Conservation (phyloP, 2,888 invertebrate species). For the Balanococcus diminutus region DNA sequence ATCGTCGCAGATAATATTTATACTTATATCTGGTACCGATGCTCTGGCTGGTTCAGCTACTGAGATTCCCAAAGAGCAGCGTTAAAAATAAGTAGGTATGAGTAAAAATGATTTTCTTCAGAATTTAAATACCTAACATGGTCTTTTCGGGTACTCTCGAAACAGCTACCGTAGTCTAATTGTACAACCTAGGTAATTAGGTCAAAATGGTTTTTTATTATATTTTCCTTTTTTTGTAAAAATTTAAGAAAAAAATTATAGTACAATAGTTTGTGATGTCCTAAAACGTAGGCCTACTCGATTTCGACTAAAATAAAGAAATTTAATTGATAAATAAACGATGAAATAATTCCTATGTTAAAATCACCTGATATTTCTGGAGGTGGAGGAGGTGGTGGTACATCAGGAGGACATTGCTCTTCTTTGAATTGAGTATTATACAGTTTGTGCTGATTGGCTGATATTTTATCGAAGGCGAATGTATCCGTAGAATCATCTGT, state of each 20-base stretch:
- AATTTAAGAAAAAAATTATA: neutral
- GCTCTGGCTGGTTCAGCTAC: neutral
- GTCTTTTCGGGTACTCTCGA: neutral
- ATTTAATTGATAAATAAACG: neutral
- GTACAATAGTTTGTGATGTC: neutral
- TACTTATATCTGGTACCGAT: conserved; percentile 49
- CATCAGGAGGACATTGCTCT: conserved; percentile 55
- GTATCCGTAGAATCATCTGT: conserved; percentile 56
- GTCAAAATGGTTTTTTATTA: neutral
- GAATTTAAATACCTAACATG: neutral
- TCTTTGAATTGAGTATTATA: conserved; percentile 74
- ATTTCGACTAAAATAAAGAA: neutral
- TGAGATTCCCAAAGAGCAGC: conserved; percentile 10
- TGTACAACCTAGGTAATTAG: neutral
- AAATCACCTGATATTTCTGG: conserved; percentile 33
- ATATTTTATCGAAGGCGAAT: conserved; percentile 67
- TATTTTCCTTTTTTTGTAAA: neutral
- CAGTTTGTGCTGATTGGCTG: conserved; percentile 73
- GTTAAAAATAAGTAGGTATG: neutral
- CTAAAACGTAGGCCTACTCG: neutral
- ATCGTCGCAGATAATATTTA: conserved; percentile 47
- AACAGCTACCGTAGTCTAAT: neutral
- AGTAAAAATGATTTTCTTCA: neutral
- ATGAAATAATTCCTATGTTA: neutral
- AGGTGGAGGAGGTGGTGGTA: conserved; percentile 54